These are phyloP conservation scores for Drosophila neutralis DNA, from an alignment of 2,888 invertebrate genomes.

Conservation along the genomic window DNA sequence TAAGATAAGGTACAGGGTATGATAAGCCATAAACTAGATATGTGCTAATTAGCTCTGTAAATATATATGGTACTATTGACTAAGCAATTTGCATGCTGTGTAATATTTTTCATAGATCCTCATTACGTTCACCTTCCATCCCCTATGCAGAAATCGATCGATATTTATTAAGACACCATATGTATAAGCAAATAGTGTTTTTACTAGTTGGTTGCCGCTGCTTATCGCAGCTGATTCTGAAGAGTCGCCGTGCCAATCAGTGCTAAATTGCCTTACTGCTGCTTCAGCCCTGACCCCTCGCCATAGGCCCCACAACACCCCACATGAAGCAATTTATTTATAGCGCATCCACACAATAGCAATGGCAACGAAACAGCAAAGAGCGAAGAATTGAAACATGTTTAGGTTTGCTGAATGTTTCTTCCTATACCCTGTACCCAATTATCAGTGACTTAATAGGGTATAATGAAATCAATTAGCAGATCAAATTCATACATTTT, in stretches of 20 bases:
- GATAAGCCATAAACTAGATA: background rate
- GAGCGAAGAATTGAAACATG: constrained; percentile 31
- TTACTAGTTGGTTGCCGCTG: constrained; percentile 4
- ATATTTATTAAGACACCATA: background rate
- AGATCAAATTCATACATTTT: background rate
- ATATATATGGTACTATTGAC: background rate
- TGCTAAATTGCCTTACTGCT: constrained; percentile 7
- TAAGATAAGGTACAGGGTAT: background rate
- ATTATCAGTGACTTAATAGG: background rate
- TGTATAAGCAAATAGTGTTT: constrained; percentile 1
- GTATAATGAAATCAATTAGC: background rate
- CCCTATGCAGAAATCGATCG: background rate
- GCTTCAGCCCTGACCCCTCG: constrained; percentile 21
- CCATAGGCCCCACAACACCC: background rate
- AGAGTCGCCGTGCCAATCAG: constrained; percentile 11
- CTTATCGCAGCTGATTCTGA: constrained; percentile 19
- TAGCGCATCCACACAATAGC: constrained; percentile 36
- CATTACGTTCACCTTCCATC: background rate
- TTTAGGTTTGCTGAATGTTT: constrained; percentile 32
- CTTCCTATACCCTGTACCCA: background rate
- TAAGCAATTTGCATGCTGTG: background rate
- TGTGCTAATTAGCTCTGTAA: background rate
- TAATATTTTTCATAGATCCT: background rate
- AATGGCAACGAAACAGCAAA: constrained; percentile 1
- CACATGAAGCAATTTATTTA: constrained; percentile 30